Evolutionary conservation across 2,888 invertebrate species (phyloP).

Genomic region (Cyaniris semiargus): DNA sequence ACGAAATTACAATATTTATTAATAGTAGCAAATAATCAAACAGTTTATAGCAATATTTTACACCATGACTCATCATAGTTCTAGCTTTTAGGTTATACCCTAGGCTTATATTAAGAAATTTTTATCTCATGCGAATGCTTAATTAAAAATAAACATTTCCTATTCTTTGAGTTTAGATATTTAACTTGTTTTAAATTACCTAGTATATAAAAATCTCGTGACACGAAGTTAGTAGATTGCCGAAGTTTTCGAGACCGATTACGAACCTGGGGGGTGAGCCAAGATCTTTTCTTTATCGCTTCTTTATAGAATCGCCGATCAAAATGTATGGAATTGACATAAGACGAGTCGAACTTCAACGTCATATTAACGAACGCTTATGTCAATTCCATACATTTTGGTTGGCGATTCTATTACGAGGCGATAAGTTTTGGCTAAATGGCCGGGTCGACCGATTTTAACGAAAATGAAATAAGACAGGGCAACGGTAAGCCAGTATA

Average conservation of each 20-base stretch:
- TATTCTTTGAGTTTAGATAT: neutral
- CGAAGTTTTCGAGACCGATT: neutral
- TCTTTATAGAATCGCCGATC: too few relatives aligned
- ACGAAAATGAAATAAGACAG: neutral
- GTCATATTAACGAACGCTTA: too few relatives aligned
- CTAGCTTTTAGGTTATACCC: neutral
- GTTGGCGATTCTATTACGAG: too few relatives aligned
- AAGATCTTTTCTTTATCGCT: too few relatives aligned
- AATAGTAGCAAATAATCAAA: neutral
- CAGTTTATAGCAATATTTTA: neutral
- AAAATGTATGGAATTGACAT: too few relatives aligned
- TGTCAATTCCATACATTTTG: too few relatives aligned
- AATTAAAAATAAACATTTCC: neutral
- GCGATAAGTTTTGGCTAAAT: too few relatives aligned
- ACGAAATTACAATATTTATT: neutral
- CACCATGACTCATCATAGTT: neutral
- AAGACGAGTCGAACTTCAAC: too few relatives aligned
- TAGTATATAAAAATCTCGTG: neutral
- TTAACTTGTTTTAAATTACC: neutral
- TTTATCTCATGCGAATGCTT: constrained; percentile 15
- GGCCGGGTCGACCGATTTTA: neutral
- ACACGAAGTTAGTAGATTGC: neutral
- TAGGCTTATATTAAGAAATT: neutral
- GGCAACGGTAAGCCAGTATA: neutral
- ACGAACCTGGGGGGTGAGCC: too few relatives aligned